Conservation (phyloP, 1,140 invertebrate species). For the Stegodyphus mimosarum region DNA sequence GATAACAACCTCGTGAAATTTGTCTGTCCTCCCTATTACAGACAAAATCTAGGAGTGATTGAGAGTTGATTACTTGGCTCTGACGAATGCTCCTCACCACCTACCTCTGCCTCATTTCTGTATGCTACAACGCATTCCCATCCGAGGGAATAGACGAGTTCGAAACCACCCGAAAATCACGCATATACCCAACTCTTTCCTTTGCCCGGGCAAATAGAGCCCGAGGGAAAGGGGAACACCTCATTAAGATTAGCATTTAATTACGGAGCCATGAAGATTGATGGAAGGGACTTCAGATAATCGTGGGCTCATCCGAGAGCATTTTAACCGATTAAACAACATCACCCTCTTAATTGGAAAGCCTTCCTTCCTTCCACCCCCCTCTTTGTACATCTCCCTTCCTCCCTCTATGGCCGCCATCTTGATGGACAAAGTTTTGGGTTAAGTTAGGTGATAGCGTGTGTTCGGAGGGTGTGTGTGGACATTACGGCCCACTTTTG, state of each 20-base stretch:
- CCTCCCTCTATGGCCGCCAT: no score
- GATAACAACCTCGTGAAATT: no score
- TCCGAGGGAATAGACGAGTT: neutral
- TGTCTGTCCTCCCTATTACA: no score
- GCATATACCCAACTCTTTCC: conserved; percentile 5
- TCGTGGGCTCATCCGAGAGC: conserved; percentile 37
- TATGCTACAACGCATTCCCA: conserved; percentile 1
- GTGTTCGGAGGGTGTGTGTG: neutral
- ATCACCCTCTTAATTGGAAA: conserved; percentile 42
- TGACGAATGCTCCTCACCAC: neutral
- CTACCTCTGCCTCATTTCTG: neutral
- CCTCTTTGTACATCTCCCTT: no score
- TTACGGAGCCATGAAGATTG: conserved; percentile 50
- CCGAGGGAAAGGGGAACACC: conserved; percentile 38
- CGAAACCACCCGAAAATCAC: conserved; percentile 15
- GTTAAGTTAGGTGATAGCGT: neutral
- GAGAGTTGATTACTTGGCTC: conserved; percentile 14
- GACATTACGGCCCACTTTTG: neutral
- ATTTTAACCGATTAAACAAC: conserved; percentile 57
- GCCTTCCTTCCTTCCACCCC: conserved; percentile 8
- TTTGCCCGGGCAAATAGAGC: neutral
- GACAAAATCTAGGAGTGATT: no score
- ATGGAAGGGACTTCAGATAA: conserved; percentile 38
- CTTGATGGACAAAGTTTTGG: neutral
- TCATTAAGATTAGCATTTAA: conserved; percentile 59